These are phyloP conservation scores for Clepsis dumicolana DNA, from an alignment of 2,888 invertebrate genomes.

Conservation along the genomic window DNA sequence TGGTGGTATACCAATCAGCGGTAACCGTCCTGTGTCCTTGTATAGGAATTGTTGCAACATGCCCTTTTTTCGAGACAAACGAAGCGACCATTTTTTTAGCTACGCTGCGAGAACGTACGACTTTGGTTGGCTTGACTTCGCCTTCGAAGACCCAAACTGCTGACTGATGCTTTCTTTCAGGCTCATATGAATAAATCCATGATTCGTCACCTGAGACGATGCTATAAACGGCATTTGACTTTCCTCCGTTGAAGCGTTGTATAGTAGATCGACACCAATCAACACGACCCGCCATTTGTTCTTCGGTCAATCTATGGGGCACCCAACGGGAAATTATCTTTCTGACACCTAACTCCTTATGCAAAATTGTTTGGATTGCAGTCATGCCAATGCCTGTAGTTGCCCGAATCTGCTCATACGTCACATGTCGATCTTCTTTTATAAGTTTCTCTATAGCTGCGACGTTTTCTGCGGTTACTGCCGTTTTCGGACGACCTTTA, in stretches of 20 bases:
- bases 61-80: background rate
- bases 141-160: constrained; percentile 14
- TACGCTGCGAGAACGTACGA: constrained; percentile 11
- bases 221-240: background rate
- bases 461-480: background rate
- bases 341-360: constrained; percentile 1
- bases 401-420: background rate
- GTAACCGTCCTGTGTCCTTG: constrained; percentile 6
- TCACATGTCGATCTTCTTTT: background rate
- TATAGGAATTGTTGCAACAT: background rate
- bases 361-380: constrained; percentile 4
- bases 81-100: background rate
- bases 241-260: background rate
- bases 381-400: background rate
- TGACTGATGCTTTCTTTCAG: constrained; percentile 16
- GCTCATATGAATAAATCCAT: constrained; percentile 16
- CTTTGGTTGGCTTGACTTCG: constrained; percentile 10
- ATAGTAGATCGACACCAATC: background rate
- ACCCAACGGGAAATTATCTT: background rate
- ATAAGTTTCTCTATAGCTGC: background rate
- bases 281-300: background rate
- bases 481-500: background rate
- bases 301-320: background rate
- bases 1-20: constrained; percentile 4
- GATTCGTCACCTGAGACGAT: constrained; percentile 13